Percentiles rank a stretch among this genome's conserved stretches.
phyloP scores from a whole-genome alignment of 2,797 vertebrate species.

The Rhynchonycteris naso region DNA sequence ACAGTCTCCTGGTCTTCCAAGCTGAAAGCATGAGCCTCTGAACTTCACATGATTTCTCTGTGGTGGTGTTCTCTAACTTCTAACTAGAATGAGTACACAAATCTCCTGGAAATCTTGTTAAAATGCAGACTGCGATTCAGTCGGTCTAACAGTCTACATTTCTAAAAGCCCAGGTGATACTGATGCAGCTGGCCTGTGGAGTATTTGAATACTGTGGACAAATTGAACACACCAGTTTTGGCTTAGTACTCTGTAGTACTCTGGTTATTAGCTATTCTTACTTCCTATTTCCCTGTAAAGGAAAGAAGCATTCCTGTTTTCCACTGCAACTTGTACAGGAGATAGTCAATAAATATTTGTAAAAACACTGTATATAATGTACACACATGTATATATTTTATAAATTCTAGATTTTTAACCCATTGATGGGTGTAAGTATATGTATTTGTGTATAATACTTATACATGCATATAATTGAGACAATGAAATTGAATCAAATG shows the following conservation, averaged over 20 bases:
- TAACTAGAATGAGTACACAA: background rate
- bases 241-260: background rate
- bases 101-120: constrained; percentile 39
- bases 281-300: background rate
- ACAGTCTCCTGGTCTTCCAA: background rate
- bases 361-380: background rate
- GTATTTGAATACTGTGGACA: constrained; percentile 1
- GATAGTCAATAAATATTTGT: constrained; percentile 4
- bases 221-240: background rate
- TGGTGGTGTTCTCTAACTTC: background rate
- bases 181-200: background rate
- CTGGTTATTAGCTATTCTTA: constrained; percentile 9
- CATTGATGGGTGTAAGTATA: background rate
- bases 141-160: background rate
- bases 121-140: constrained; percentile 11
- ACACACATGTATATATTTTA: constrained; percentile 5
- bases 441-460: background rate
- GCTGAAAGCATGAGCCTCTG: background rate
- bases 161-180: constrained; percentile 16
- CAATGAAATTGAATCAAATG: constrained; percentile 1
- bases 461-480: background rate
- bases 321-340: background rate
- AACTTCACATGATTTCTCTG: background rate
- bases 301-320: background rate
- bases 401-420: background rate